Evolutionary conservation across 2,113 vertebrate species (phyloP).

Genomic region (Ptilorrhoa leucosticta): DNA sequence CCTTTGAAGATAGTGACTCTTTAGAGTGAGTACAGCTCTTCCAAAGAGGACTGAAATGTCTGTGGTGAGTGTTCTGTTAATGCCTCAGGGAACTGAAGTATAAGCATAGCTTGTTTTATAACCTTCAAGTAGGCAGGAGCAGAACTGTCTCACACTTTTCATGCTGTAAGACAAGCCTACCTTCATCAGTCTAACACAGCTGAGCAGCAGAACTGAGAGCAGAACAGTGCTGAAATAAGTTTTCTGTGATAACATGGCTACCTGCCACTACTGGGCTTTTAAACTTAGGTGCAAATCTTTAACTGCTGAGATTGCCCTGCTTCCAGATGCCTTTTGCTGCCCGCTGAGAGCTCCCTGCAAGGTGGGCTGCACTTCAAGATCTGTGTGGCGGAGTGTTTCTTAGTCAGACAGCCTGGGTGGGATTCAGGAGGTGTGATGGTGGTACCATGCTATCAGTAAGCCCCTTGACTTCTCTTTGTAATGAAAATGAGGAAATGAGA

Average conservation of each 20-base stretch:
- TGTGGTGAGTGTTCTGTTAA: not conserved
- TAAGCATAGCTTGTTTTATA: not conserved
- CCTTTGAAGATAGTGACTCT: conserved; percentile 14
- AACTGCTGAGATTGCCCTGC: not conserved
- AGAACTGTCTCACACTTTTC: not conserved
- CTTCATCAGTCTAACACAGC: not conserved
- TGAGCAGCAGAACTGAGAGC: not conserved
- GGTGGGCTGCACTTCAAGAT: not conserved
- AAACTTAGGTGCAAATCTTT: not conserved
- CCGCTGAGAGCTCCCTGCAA: not conserved
- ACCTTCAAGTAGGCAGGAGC: not conserved
- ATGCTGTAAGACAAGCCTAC: not conserved
- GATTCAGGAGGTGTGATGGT: not conserved
- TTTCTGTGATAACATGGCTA: not conserved
- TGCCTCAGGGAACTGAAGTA: not conserved
- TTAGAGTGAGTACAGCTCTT: not conserved
- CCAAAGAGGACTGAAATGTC: not conserved
- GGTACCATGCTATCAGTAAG: not conserved
- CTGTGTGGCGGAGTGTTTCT: not conserved
- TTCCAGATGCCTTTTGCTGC: not conserved
- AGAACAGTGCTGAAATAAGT: not conserved
- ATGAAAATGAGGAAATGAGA: not conserved
- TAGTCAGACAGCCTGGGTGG: not conserved
- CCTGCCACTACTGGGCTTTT: not conserved
- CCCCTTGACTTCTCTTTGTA: not conserved